phyloP scores from a whole-genome alignment of 2,888 invertebrate species.

The Parelbella ahira region DNA sequence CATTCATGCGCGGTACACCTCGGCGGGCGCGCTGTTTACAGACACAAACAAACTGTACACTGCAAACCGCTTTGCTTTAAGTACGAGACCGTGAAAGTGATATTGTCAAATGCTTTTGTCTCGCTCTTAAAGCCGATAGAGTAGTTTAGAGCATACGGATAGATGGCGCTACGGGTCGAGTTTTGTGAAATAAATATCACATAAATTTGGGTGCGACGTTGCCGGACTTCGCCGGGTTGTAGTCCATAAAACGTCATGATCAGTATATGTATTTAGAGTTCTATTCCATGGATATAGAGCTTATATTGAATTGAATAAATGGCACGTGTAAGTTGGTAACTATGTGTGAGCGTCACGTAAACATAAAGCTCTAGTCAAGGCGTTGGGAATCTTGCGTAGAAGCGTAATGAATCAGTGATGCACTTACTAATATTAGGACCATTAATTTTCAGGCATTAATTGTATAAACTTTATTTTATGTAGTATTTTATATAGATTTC shows the following conservation, averaged over 20 bases:
- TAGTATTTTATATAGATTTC: too few relatives aligned
- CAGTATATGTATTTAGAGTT: slow-evolving; percentile 38
- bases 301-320: slow-evolving; percentile 43
- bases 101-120: slow-evolving; percentile 74
- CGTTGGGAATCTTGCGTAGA: background rate
- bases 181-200: slow-evolving; percentile 66
- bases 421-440: too few relatives aligned
- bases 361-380: slow-evolving; percentile 52
- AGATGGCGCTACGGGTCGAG: slow-evolving; percentile 71
- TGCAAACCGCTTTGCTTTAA: slow-evolving; percentile 80
- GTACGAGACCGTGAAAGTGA: slow-evolving; percentile 80
- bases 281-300: slow-evolving; percentile 36
- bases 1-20: slow-evolving; percentile 80
- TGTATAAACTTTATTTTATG: too few relatives aligned
- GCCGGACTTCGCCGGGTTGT: slow-evolving; percentile 73
- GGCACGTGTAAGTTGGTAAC: slow-evolving; percentile 49
- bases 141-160: slow-evolving; percentile 45
- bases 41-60: slow-evolving; percentile 80
- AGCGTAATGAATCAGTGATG: background rate
- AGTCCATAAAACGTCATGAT: slow-evolving; percentile 55
- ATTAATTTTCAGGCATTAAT: too few relatives aligned
- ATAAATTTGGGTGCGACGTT: slow-evolving; percentile 76
- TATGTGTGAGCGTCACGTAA: slow-evolving; percentile 73
- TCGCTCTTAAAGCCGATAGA: slow-evolving; percentile 65
- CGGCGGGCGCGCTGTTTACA: slow-evolving; percentile 77